A percentile compares a stretch with the other conserved stretches of the same genome.
Conservation (phyloP, 2,113 vertebrate species). For the Phoenicopterus ruber region DNA sequence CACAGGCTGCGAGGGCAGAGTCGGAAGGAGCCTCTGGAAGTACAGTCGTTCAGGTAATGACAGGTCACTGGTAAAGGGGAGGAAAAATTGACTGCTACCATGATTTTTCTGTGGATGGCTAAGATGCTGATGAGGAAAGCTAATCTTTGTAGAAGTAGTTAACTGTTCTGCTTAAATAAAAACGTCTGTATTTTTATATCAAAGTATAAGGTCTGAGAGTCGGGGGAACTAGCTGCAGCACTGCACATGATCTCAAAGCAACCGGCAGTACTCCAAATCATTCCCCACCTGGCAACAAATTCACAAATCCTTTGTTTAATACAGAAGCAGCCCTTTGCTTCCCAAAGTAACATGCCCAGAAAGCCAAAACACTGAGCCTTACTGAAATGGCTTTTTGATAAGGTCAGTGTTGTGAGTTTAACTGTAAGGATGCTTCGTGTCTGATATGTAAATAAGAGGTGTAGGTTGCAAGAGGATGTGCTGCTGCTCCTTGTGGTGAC, state of each 20-base stretch:
- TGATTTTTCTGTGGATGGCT: not conserved
- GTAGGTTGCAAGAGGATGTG: not conserved
- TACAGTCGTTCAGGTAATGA: constrained; percentile 91
- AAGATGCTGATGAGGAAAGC: not conserved
- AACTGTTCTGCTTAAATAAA: not conserved
- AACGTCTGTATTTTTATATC: not conserved
- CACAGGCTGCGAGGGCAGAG: constrained; percentile 91
- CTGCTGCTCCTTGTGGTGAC: not conserved
- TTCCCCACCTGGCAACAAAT: not conserved
- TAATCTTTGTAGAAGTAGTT: not conserved
- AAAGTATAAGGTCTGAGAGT: not conserved
- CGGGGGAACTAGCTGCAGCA: not conserved
- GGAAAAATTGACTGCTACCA: not conserved
- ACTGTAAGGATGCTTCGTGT: not conserved
- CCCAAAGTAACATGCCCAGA: not conserved
- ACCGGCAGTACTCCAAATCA: not conserved
- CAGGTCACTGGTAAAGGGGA: not conserved
- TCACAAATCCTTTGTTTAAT: not conserved
- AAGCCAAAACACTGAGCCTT: not conserved
- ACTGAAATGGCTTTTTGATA: not conserved
- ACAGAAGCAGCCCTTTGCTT: not conserved
- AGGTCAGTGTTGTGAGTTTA: not conserved
- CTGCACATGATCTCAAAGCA: not conserved
- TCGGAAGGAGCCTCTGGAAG: constrained; percentile 88
- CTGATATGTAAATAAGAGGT: not conserved